Evolutionary conservation across 2,113 vertebrate species (phyloP).

Genomic region (Saccopteryx bilineata): DNA sequence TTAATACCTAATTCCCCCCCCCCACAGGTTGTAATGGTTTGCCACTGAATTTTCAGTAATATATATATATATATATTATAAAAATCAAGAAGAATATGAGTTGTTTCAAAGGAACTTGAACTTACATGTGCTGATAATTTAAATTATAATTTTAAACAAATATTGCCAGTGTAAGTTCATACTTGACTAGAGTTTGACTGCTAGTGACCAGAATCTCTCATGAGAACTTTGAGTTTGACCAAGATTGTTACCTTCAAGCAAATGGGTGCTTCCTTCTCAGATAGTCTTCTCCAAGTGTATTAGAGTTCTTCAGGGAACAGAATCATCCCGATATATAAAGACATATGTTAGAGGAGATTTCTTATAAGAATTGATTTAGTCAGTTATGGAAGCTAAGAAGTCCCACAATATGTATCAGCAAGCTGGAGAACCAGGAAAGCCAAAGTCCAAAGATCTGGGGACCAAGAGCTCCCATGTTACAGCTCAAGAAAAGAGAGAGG

Average conservation of each 20-base stretch:
- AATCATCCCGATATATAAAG: not conserved
- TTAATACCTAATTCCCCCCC: conserved; percentile 52
- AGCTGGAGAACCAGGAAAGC: not conserved
- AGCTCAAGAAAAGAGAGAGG: not conserved
- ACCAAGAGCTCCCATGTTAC: not conserved
- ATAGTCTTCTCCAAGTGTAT: not conserved
- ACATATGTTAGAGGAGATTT: conserved; percentile 9
- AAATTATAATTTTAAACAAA: conserved; percentile 28
- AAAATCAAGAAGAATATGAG: conserved; percentile 36
- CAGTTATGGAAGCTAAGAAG: not conserved
- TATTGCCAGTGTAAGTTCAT: not conserved
- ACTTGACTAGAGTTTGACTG: not conserved
- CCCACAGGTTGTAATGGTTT: not conserved
- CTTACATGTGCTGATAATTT: conserved; percentile 19
- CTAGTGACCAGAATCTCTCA: not conserved
- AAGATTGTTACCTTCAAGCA: not conserved
- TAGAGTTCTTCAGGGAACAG: not conserved
- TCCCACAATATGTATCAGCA: not conserved
- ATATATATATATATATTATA: not conserved
- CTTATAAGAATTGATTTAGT: not conserved
- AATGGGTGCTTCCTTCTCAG: not conserved
- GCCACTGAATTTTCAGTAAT: not conserved
- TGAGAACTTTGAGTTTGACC: not conserved
- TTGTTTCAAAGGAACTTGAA: conserved; percentile 33
- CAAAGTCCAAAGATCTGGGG: not conserved